Evolutionary conservation across 2,888 invertebrate genomes (phyloP), one percentile per base, ranked within the genome.

Genomic region (Meandrusa payeni): DNA sequence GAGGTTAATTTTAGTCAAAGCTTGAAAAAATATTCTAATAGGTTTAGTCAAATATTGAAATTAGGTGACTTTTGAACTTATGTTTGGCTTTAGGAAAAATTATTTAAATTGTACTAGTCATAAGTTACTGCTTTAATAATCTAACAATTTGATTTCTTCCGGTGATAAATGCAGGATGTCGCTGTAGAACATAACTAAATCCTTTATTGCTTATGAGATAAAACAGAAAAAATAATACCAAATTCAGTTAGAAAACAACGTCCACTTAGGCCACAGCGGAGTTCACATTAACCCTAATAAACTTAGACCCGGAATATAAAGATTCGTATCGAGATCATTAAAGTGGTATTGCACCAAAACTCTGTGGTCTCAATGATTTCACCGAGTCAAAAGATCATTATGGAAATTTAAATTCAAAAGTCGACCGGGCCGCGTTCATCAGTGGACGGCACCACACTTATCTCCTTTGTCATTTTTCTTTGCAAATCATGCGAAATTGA

Each of bases 401-500:
- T 37, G 40, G 36, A 46, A 48, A 56, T 55, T 54, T 41, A 50
- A 48, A 55, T 55, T 51, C 52, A 52, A 46, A 41, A 48, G 44
- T 41, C 48, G 47, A 48, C 43, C 46, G 47, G 47, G 42, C 34
- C 49, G 26, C 41, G 31, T 45, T 51, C 54, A 47, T 55, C 50
- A 51, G 37, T 40, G 36, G 37, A 37, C 47, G 47, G 52, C 22
- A 29, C 51, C 33, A 29, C 42, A 43, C 45, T 51, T 51, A 57
- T 52, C 58, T 54, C 52, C 51, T 42, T 20, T 48, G 54, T 57
- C 48, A 55, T 57, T 61, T 65, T 69, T 64, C 58, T 53, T 61
- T 54, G 66, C 70, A 61, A 70, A 76, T 73, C 71, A 65, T 64
- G 66, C 69, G 56, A 67, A 76, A 76, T 75, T 77, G 78, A 77